These are phyloP conservation scores for Tragulus kanchil DNA, from an alignment of 2,113 vertebrate species.

Conservation along the genomic window DNA sequence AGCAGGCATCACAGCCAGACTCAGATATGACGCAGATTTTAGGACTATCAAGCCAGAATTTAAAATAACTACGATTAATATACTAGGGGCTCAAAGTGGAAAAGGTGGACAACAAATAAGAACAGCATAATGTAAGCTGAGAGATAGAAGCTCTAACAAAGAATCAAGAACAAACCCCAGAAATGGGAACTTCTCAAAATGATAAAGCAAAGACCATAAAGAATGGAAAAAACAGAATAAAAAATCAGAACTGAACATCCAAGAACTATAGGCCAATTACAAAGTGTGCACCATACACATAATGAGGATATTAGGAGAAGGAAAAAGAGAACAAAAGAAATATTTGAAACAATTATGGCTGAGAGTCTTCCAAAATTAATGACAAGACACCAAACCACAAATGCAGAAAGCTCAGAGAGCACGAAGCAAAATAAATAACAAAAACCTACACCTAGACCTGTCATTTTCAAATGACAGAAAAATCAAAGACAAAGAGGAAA, in stretches of 20 bases:
- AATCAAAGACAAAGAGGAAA: conserved; percentile 33
- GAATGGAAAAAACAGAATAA: not conserved
- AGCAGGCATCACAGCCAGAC: not conserved
- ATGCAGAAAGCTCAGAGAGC: not conserved
- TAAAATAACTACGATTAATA: not conserved
- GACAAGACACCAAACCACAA: conserved; percentile 6
- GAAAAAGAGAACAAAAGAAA: not conserved
- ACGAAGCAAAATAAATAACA: not conserved
- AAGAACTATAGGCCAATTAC: not conserved
- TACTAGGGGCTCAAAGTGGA: not conserved
- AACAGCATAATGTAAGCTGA: not conserved
- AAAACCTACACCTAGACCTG: not conserved
- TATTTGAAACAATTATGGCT: not conserved
- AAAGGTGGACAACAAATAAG: not conserved
- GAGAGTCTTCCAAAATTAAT: conserved; percentile 37
- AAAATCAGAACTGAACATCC: not conserved
- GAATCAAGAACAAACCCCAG: not conserved
- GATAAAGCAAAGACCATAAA: not conserved
- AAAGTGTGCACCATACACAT: not conserved
- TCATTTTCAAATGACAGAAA: not conserved
- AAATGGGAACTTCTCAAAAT: not conserved
- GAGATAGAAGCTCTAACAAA: not conserved
- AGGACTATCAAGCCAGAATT: not conserved
- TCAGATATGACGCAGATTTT: not conserved
- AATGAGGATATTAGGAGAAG: not conserved